Percentiles rank a stretch among this genome's conserved stretches.
phyloP scores from a whole-genome alignment of 1,140 invertebrate species.

The Heliothis subflexa region DNA sequence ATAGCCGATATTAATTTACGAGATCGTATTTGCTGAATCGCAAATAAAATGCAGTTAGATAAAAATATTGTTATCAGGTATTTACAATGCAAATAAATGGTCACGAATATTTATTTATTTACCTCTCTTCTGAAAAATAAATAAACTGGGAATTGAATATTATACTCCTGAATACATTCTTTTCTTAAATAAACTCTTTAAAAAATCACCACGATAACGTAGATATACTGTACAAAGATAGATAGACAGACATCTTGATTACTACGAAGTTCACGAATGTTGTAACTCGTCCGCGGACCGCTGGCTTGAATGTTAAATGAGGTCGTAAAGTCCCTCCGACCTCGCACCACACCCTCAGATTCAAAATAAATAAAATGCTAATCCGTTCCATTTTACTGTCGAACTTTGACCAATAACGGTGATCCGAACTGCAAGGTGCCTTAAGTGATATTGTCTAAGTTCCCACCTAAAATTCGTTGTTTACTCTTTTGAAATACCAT shows the following conservation, averaged over 20 bases:
- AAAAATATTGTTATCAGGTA: background rate
- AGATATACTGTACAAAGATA: background rate
- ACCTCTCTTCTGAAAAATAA: too few relatives aligned
- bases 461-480: constrained; percentile 26
- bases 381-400: constrained; percentile 50
- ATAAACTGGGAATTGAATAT: too few relatives aligned
- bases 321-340: constrained; percentile 37
- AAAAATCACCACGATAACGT: background rate
- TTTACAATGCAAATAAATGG: background rate
- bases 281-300: constrained; percentile 39
- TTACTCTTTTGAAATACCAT: constrained; percentile 41
- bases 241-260: constrained; percentile 37
- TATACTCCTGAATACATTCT: too few relatives aligned
- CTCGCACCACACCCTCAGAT: constrained; percentile 5
- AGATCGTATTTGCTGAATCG: too few relatives aligned
- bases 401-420: constrained; percentile 49
- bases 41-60: too few relatives aligned
- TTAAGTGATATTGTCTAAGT: constrained; percentile 64
- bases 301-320: constrained; percentile 45
- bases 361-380: constrained; percentile 60
- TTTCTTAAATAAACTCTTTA: constrained; percentile 6
- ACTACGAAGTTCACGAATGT: constrained; percentile 41
- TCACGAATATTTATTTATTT: background rate
- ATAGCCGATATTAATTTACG: too few relatives aligned
- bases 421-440: constrained; percentile 43